A percentile compares a stretch with the other conserved stretches of the same genome.
phyloP scores from a whole-genome alignment of 2,888 invertebrate genomes.

The Rhagophthalmus giganteus region DNA sequence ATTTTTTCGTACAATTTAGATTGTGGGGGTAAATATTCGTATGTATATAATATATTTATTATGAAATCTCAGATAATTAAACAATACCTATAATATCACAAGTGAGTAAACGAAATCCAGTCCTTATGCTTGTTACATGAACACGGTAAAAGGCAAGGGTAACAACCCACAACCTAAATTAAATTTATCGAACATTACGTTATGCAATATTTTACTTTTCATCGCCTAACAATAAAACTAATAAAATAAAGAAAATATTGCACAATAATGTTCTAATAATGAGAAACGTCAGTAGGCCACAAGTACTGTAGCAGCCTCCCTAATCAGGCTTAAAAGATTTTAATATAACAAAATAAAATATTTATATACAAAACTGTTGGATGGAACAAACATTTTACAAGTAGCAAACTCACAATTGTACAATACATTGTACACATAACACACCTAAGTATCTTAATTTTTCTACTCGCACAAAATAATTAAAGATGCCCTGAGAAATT shows the following conservation, averaged over 20 bases:
- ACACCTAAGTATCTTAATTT: conserved; percentile 26
- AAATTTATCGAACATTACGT: conserved; percentile 20
- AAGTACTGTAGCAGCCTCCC: conserved; percentile 51
- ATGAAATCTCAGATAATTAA: conserved; percentile 22
- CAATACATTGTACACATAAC: conserved; percentile 31
- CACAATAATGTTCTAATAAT: conserved; percentile 21
- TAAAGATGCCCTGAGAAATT: conserved; percentile 49
- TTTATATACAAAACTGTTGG: conserved; percentile 35
- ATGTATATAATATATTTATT: conserved; percentile 12
- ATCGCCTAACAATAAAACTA: conserved; percentile 15
- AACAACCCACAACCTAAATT: conserved; percentile 32
- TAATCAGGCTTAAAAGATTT: conserved; percentile 47
- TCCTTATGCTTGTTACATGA: conserved; percentile 25
- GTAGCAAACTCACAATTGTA: conserved; percentile 35
- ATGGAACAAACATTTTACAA: conserved; percentile 38
- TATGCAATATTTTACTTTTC: conserved; percentile 25
- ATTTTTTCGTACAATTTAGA: conserved; percentile 32
- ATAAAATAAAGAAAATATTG: conserved; percentile 22
- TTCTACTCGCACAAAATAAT: conserved; percentile 28
- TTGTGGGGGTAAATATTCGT: conserved; percentile 30
- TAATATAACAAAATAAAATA: conserved; percentile 27
- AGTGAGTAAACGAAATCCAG: conserved; percentile 26
- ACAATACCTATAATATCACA: conserved; percentile 33
- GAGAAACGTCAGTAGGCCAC: conserved; percentile 45
- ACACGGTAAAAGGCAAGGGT: conserved; percentile 33